These are phyloP conservation scores for Xiphorhynchus erythropygius DNA, from an alignment of 2,797 vertebrate species.

Conservation along the genomic window DNA sequence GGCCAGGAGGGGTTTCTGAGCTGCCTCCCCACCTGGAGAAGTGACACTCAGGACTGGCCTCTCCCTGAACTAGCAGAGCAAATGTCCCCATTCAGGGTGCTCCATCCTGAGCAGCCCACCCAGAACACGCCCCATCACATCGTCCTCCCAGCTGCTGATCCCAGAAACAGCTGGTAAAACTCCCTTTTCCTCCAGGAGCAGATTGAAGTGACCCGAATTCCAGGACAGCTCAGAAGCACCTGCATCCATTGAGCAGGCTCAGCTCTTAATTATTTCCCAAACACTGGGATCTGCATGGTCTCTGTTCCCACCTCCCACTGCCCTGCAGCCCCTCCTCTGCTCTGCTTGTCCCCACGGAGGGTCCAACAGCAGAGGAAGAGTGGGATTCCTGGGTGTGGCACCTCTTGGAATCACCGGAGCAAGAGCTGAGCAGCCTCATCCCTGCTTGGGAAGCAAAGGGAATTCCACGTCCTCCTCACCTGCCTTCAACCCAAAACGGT, in stretches of 20 bases:
- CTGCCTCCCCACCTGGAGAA: not conserved
- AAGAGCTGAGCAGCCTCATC: not conserved
- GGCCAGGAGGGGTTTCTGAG: not conserved
- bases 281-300: fast-evolving
- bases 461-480: not conserved
- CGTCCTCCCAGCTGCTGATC: not conserved
- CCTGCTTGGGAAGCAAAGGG: not conserved
- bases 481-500: not conserved
- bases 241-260: fast-evolving
- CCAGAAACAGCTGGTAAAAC: not conserved
- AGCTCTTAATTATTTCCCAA: not conserved
- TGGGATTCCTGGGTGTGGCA: not conserved
- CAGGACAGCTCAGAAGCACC: not conserved
- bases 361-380: not conserved
- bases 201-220: not conserved
- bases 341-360: too few species aligned
- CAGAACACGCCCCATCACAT: fast-evolving
- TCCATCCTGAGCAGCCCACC: not conserved
- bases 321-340: not conserved
- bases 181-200: not conserved
- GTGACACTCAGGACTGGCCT: not conserved
- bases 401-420: fast-evolving
- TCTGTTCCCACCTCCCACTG: fast-evolving
- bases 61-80: not conserved
- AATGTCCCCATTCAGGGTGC: fast-evolving